phyloP scores from a whole-genome alignment of 2,113 vertebrate genomes.

The Pseudopodoces humilis region DNA sequence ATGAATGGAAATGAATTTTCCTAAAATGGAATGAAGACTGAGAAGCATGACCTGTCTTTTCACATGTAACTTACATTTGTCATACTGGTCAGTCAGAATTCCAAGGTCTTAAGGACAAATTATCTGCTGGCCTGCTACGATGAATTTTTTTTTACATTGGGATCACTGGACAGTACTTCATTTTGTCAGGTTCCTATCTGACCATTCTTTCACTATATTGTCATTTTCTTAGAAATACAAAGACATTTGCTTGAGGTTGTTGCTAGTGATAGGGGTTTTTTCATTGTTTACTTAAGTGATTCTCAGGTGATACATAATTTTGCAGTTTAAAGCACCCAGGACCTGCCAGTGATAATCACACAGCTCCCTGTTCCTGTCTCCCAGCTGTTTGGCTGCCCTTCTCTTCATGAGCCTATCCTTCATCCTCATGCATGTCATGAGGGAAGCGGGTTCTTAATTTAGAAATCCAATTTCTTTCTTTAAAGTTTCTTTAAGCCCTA shows the following conservation, averaged over 20 bases:
- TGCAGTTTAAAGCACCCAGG: slow-evolving; percentile 21
- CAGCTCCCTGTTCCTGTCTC: neutral
- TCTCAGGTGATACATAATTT: neutral
- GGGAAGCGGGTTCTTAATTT: neutral
- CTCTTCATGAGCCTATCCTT: neutral
- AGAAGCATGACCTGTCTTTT: neutral
- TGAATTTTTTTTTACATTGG: neutral
- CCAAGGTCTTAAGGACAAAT: neutral
- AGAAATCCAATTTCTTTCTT: neutral
- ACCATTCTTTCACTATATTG: neutral
- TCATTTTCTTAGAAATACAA: neutral
- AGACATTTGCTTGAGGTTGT: neutral
- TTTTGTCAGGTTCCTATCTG: neutral
- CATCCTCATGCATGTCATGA: neutral
- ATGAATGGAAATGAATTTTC: no score
- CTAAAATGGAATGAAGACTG: neutral
- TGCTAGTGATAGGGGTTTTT: neutral
- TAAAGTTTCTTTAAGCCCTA: neutral
- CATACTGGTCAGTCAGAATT: neutral
- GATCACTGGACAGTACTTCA: neutral
- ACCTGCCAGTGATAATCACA: fast-evolving
- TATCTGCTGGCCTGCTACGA: neutral
- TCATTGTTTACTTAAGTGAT: neutral
- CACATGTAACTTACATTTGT: neutral
- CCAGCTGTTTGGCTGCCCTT: neutral